Evolutionary conservation across 2,888 invertebrate species (phyloP).

Genomic region (Cheilosia soror): DNA sequence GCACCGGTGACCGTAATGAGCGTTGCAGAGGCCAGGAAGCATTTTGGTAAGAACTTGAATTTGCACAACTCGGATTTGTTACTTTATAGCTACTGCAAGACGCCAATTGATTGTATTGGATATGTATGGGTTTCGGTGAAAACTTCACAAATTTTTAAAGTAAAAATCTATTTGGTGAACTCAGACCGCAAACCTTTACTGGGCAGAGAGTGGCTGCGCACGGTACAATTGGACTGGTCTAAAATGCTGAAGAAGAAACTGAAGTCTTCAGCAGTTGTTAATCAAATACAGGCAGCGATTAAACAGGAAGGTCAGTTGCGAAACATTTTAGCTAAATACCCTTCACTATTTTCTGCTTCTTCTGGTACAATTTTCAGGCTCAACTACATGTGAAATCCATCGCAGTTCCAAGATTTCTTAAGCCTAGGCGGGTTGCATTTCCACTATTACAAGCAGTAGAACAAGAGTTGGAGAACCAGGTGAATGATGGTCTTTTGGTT

Average conservation of each 20-base stretch:
- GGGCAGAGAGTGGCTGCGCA: constrained; percentile 58
- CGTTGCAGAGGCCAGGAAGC: constrained; percentile 31
- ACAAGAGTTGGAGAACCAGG: constrained; percentile 69
- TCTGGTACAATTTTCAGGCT: constrained; percentile 54
- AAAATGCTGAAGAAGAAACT: not conserved
- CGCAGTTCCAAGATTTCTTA: constrained; percentile 72
- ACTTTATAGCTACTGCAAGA: constrained; percentile 18
- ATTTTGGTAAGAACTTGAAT: constrained; percentile 10
- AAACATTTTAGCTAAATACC: constrained; percentile 65
- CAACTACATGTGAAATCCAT: constrained; percentile 69
- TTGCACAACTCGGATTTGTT: not conserved
- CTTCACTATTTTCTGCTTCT: constrained; percentile 53
- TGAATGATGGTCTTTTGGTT: constrained; percentile 33
- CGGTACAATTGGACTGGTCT: not conserved
- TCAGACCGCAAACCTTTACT: constrained; percentile 58
- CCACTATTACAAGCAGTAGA: constrained; percentile 66
- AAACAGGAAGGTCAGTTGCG: not conserved
- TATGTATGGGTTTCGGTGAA: constrained; percentile 1
- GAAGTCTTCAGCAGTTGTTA: constrained; percentile 69
- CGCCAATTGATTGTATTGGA: constrained; percentile 16
- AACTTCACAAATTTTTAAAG: not conserved
- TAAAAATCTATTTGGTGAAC: constrained; percentile 55
- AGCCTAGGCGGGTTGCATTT: constrained; percentile 76
- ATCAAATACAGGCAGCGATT: constrained; percentile 50
- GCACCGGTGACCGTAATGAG: constrained; percentile 26